Evolutionary conservation across 2,113 vertebrate genomes (phyloP), one percentile per base, ranked within the genome.

Genomic region (Gnathonemus longibarbis): DNA sequence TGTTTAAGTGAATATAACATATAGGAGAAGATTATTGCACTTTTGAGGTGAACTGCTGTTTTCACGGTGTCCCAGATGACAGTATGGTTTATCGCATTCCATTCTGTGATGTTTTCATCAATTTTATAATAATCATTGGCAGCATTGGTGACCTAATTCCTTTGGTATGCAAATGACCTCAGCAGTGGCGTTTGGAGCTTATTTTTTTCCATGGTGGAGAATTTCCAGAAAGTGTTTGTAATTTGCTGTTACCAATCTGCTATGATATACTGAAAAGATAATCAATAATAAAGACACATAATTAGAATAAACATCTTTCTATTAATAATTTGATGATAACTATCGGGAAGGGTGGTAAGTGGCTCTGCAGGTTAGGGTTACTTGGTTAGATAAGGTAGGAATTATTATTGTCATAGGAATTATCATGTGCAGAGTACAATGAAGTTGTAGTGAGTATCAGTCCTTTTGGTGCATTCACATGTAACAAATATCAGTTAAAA

Each of bases 131-230:
- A 15, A 80, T 42, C 35, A 42, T 15, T 80, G 74, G 15, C 74
- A 80, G 5, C 74, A 7, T 7, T 80, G 74, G 74, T 80, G 74
- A 42, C 74, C 74, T 42, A 80, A 80, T 80, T 80, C 74, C 35
- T 80, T 80, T 80, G 74, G 74, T 80, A 80, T 80, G 74, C 74
- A 80, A 80, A 80, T 80, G 31, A 80, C 74, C 31, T 80, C 74
- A 80, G 31, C 35, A 42, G 13, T 80, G 74, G 74, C 15, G 10
- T 70, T 66, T 70, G 62, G 62, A 31, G 62, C 62, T 70, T 70
- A 13, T 80, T 80, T 42, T 35, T 42, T 80, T 42, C 15, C 15
- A 5, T 19, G 70, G 11, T 77, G 70, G 70, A 77, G 11, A 77
- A 39, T 77, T 39, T 77, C 11, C 70, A 6, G 1, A 77, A 80